Evolutionary conservation across 2,888 invertebrate genomes (phyloP), one percentile per base, ranked within the genome.

Genomic region (Dicyrtomina minuta): DNA sequence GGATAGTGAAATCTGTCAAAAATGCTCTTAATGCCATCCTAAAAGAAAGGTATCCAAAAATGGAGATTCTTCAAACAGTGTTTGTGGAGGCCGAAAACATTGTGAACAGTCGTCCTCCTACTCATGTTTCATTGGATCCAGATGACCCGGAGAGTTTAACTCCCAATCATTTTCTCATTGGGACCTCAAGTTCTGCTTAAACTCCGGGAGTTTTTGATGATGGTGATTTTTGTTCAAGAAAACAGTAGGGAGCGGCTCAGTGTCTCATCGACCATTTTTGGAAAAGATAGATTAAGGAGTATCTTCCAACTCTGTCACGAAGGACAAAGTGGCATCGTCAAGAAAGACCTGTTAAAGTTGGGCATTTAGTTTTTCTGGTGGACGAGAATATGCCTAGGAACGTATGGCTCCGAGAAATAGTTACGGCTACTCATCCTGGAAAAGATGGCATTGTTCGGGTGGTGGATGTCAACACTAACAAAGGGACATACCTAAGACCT

Each of bases 141-240:
- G 66, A 77, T 15, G 77, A 79, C 60, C 56, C 74, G 6, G 69
- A 59, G 26, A 72, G 77, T 6, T 65, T 80, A 1, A 79, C 80
- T 0, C 80, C 80, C 4, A 79, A 76, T 20, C 80, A 81, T 71
- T 79, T 80, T 62, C 68, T 81, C 12, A 70, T 79, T 51, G 79
- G 79, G 12, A 24, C 46, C 20, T 62, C 80, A 2, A 44, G 56
- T 13, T 27, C 44, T 12, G 78, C n/a, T 0, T 65, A 43, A 4
- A 53, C 67, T 0, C 53, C 79, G 0, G 73, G 72, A 53, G 39
- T 56, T 6, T 61, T 61, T 26, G 61, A 41, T 0, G 61, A 61
- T 2, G 13, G 8, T 22, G 61, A 61, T 17, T 26, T 44, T 0
- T 24, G 41, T 8, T n/a, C 22, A 12, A 4, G 22, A 46, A 43